Evolutionary conservation across 2,797 vertebrate species (phyloP), one percentile per base, ranked within the genome.

Genomic region (Coregonus sp.): DNA sequence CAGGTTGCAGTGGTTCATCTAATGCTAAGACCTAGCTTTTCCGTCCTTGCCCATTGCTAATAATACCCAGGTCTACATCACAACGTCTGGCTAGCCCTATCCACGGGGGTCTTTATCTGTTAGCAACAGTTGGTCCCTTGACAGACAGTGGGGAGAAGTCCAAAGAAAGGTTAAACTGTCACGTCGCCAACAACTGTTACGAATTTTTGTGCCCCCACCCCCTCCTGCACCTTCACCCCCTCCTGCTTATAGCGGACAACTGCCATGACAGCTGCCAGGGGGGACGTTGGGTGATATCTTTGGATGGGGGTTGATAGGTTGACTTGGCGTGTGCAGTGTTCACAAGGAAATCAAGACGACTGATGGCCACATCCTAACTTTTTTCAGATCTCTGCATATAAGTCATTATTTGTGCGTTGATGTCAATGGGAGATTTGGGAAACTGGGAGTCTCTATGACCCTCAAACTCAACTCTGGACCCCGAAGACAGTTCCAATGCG

Each of bases 51-150:
- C 76, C 0, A 67, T 14, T 35, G 1, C 82, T 86, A 82, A 86
- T 61, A 88, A 86, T 89, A 89, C 70, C 51, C 61, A 3, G 78
- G 81, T 86, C 81, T 75, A 75, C 82, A 82, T 79, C 4, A 31
- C 0, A 1, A 74, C 33, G 80, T 37, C 75, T 78, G 33, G 66
- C 73, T 68, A 29, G 74, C 59, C 72, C 1, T 4, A 66, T 16
- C 66, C 54, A 12, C 77, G 11, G 33, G 80, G 76, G 78, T 67
- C 14, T 61, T 73, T 59, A 29, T 74, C 56, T 33, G 71, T 7
- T 50, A 75, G 75, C 78, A 80, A 77, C 90, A 88, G 88, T 82
- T 91, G 90, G 81, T 82, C 76, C 84, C 79, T 77, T 72, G 75
- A 25, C 63, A 76, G 82, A 76, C 75, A 4, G 66, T 83, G 81